Base-by-base conservation (phyloP, 2,113 vertebrate species). In the Rattus rattus region DNA sequence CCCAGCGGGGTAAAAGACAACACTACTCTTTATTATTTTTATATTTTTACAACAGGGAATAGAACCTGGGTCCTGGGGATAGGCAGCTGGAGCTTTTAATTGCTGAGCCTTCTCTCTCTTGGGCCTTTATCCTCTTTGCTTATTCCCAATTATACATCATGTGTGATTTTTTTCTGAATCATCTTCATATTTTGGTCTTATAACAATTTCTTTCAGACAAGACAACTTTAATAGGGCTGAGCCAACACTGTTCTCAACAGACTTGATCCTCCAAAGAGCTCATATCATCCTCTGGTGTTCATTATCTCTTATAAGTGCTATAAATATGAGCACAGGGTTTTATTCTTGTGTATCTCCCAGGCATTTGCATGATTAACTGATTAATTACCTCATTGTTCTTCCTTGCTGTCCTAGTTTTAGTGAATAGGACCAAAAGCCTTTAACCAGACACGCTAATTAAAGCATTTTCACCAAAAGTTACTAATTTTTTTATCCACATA, bases 171-270 rank as follows among this genome's bases (percentile, higher is more conserved):
- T 19, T 30, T 43, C 56, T 92, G 56, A 39, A 73, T 93, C 52
- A 26, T 72, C 95, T 97, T 88, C 90, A 95, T 85, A 63, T 93
- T 98, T 97, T 70, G 24, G 93, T 97, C 95, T 98, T 93, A 96
- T 17, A 87, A 79, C 63, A 10, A 93, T 97, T 98, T 94, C 61
- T 94, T 94, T 30, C 88, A 97, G 92, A 95, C 19, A 84, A 16
- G 22, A 91, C 47, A 61, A 0, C 0, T 4, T n/a, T 86, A 3
- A 86, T 63, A 86, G 75, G 88, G 22, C 49, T 81, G 67, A 95
- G 43, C 4, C 69, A 54, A 73, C 36, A 24, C 52, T 73, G 22
- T 7, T 69, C 14, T n/a, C 36, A 59, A 4, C 1, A 36, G 87
- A 39, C 22, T 88, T 73, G 70, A 30, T 59, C 85, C 47, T 70